Evolutionary conservation across 2,888 invertebrate species (phyloP).

Genomic region (Latrodectus hesperus): DNA sequence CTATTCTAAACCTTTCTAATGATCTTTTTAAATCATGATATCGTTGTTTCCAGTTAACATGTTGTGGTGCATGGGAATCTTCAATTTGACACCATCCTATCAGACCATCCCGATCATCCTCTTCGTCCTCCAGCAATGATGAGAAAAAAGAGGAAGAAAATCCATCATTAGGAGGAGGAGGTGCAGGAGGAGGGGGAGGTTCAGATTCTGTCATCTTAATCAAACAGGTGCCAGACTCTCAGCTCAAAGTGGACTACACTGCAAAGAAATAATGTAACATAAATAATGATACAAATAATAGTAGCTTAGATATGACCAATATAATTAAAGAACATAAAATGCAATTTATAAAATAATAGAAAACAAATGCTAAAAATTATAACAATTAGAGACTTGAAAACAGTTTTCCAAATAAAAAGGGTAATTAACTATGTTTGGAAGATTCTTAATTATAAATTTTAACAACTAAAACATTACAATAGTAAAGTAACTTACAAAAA

Average conservation of each 20-base stretch:
- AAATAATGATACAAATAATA: too few relatives aligned
- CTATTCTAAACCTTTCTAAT: constrained; percentile 87
- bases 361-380: background rate
- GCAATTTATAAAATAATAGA: background rate
- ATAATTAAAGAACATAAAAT: background rate
- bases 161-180: constrained; percentile 61
- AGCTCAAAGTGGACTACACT: background rate
- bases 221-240: background rate
- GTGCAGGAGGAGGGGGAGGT: constrained; percentile 65
- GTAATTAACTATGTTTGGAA: background rate
- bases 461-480: too few relatives aligned
- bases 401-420: background rate
- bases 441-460: too few relatives aligned
- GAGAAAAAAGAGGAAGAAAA: constrained; percentile 62
- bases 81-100: constrained; percentile 65
- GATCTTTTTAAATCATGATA: constrained; percentile 90
- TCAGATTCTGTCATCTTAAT: constrained; percentile 62
- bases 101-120: constrained; percentile 50
- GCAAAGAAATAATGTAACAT: too few relatives aligned
- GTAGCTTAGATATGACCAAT: background rate
- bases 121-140: constrained; percentile 60
- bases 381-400: background rate
- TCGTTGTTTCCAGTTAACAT: constrained; percentile 89
- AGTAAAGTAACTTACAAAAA: too few relatives aligned
- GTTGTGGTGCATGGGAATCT: constrained; percentile 55